Conservation (phyloP, 64 coral and sea anemone genomes). For the Actinia tenebrosa region DNA sequence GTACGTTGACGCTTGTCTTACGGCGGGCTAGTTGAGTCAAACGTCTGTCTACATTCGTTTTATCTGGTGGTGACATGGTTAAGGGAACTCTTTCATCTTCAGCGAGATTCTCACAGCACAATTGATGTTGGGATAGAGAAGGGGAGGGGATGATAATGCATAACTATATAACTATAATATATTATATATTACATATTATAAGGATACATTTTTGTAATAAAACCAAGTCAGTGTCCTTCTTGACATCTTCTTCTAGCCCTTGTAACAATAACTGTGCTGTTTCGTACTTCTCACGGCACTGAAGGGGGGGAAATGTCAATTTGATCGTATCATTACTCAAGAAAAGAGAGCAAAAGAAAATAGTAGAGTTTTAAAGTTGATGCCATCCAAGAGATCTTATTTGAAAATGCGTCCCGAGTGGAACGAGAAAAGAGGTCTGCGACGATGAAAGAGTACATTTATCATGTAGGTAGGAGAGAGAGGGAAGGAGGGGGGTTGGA, state of each 20-base stretch:
- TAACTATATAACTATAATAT: no score
- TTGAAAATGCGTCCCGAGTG: no score
- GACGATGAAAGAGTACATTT: no score
- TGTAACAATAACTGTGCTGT: slow-evolving; percentile 80
- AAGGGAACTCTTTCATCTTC: neutral
- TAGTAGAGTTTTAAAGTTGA: no score
- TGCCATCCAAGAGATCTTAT: no score
- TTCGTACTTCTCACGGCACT: slow-evolving; percentile 96
- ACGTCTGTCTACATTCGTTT: slow-evolving; percentile 17
- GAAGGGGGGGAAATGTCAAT: neutral
- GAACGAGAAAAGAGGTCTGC: no score
- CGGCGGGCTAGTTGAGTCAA: slow-evolving; percentile 10
- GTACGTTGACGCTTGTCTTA: slow-evolving; percentile 15
- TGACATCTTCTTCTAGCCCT: slow-evolving; percentile 68
- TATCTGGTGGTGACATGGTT: neutral
- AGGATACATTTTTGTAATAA: slow-evolving; percentile 99
- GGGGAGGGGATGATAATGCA: no score
- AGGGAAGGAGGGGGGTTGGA: no score
- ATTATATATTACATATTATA: neutral
- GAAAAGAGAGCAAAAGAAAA: neutral
- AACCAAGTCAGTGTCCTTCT: slow-evolving; percentile 60
- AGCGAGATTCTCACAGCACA: no score
- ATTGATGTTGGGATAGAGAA: no score
- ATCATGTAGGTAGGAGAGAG: no score
- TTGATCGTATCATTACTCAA: neutral